Percentiles rank a stretch among this genome's conserved stretches.
Evolutionary conservation across 2,888 invertebrate species (phyloP).

Genomic region (Scaptodrosophila latifasciaeformis): DNA sequence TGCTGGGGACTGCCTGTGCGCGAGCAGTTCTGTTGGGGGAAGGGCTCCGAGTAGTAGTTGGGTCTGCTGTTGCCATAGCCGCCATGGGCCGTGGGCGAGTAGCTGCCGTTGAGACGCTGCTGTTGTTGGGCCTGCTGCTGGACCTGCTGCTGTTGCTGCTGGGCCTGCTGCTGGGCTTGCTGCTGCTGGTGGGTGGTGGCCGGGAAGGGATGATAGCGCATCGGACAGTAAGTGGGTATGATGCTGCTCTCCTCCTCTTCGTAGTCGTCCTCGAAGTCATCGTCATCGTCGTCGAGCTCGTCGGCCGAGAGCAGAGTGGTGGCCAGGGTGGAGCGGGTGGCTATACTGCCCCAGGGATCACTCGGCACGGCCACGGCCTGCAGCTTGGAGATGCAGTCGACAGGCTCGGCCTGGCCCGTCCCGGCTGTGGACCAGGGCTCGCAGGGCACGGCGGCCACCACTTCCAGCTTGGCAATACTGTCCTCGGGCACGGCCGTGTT

Average conservation of each 20-base stretch:
- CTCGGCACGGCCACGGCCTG: constrained; percentile 83
- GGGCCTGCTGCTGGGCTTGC: too few relatives aligned
- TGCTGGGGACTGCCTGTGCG: constrained; percentile 77
- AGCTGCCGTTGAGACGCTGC: constrained; percentile 41
- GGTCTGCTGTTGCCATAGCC: constrained; percentile 72
- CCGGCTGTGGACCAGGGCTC: constrained; percentile 69
- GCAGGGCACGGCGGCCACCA: constrained; percentile 70
- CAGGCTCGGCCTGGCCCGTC: constrained; percentile 64
- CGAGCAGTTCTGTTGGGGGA: constrained; percentile 75
- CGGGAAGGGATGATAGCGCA: constrained; percentile 71
- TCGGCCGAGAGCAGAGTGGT: constrained; percentile 74
- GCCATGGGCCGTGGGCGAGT: constrained; percentile 55
- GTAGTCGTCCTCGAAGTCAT: constrained; percentile 75
- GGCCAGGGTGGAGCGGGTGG: constrained; percentile 73
- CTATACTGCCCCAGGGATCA: constrained; percentile 77
- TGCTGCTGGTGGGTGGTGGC: constrained; percentile 36
- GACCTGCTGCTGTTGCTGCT: too few relatives aligned
- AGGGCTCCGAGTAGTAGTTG: constrained; percentile 75
- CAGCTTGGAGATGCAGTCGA: constrained; percentile 80
- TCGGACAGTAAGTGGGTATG: constrained; percentile 74
- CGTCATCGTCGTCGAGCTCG: constrained; percentile 74
- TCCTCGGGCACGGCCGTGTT: constrained; percentile 71
- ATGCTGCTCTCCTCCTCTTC: constrained; percentile 75
- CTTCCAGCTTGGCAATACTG: constrained; percentile 75
- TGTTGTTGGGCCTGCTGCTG: constrained; percentile 46